Evolutionary conservation across 2,888 invertebrate genomes (phyloP).

Genomic region (Heliconius erato): DNA sequence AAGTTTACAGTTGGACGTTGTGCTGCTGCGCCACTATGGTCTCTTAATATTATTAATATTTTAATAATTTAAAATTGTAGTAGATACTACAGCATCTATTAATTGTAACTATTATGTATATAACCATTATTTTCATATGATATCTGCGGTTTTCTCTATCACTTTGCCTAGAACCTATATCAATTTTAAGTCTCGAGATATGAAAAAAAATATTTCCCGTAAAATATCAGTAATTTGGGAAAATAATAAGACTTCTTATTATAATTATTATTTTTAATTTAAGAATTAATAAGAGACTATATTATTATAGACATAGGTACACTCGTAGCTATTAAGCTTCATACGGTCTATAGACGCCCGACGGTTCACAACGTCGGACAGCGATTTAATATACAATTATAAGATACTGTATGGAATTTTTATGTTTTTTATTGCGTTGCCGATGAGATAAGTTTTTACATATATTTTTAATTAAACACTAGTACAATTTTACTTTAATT

Average conservation of each 20-base stretch:
- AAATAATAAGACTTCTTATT: neutral
- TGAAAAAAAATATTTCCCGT: too few relatives aligned
- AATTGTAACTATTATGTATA: neutral
- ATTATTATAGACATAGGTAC: neutral
- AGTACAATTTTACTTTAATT: slow-evolving; percentile 17
- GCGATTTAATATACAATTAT: slow-evolving; percentile 38
- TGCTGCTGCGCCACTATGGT: too few relatives aligned
- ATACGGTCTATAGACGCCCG: slow-evolving; percentile 1
- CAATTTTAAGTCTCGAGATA: neutral
- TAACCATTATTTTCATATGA: neutral
- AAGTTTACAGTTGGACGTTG: too few relatives aligned
- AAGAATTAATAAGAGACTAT: neutral
- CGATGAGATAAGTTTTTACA: slow-evolving; percentile 17
- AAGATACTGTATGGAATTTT: slow-evolving; percentile 40
- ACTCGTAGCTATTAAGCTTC: too few relatives aligned
- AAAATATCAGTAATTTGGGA: neutral
- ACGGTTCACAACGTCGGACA: slow-evolving; percentile 20
- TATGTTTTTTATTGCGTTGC: slow-evolving; percentile 17
- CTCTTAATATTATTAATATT: too few relatives aligned
- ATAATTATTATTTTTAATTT: neutral
- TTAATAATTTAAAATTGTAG: neutral
- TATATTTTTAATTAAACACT: slow-evolving; percentile 17
- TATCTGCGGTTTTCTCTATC: neutral
- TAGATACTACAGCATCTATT: neutral
- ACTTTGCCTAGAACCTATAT: neutral